These are phyloP conservation scores for Semicossyphus pulcher DNA, from an alignment of 2,113 vertebrate species.

Conservation along the genomic window DNA sequence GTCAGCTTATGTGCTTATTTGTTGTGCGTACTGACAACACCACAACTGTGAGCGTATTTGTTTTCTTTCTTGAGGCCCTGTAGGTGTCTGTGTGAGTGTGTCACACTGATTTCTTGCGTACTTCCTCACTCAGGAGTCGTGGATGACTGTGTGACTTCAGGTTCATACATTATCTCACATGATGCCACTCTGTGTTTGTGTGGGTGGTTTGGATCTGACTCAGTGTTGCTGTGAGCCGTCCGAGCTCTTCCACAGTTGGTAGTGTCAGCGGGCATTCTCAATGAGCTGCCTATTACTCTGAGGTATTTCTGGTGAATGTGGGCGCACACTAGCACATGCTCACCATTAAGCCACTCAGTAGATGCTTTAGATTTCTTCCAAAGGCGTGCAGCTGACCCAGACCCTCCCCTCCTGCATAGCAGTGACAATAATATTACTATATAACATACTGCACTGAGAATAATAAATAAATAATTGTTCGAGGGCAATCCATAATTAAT, in stretches of 20 bases:
- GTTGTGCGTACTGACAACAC: no score
- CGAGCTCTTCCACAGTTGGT: conserved; percentile 18
- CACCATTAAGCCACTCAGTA: conserved; percentile 1
- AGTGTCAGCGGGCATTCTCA: conserved; percentile 2
- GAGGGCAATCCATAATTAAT: no score
- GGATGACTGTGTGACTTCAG: conserved; percentile 35
- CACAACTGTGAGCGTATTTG: background rate
- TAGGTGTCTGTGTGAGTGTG: conserved; percentile 8
- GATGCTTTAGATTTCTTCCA: conserved; percentile 45
- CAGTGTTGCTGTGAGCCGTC: conserved; percentile 15
- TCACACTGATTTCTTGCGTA: background rate
- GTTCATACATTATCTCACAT: conserved; percentile 56
- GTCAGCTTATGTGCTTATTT: no score
- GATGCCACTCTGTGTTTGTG: conserved; percentile 34
- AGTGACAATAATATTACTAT: no score
- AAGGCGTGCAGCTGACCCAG: conserved; percentile 7
- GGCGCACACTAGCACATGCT: conserved; percentile 3
- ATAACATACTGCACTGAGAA: no score
- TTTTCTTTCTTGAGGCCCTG: background rate
- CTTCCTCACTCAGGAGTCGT: background rate
- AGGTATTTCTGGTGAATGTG: conserved; percentile 38
- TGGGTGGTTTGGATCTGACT: conserved; percentile 28
- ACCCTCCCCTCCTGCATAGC: background rate
- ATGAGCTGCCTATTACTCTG: background rate
- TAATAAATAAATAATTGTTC: no score